A percentile compares a stretch with the other conserved stretches of the same genome.
phyloP scores from a whole-genome alignment of 2,888 invertebrate genomes.

The Hydriomena furcata region DNA sequence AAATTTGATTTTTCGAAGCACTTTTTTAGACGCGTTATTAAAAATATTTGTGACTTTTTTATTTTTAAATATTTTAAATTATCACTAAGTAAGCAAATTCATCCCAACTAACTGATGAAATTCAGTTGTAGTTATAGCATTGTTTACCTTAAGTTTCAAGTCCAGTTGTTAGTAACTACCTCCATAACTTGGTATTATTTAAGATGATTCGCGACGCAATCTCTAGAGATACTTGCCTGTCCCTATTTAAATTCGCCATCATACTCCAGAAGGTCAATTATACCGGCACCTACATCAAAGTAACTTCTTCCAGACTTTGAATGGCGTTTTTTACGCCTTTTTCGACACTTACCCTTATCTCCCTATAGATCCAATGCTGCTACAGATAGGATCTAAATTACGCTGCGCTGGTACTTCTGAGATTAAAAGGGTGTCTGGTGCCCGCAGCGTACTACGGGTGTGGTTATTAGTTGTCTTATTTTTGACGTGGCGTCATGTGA shows the following conservation, averaged over 20 bases:
- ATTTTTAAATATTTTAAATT: no score
- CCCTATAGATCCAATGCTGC: conserved; percentile 67
- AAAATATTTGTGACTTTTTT: neutral
- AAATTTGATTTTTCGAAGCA: conserved; percentile 1
- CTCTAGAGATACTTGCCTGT: no score
- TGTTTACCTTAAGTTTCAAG: no score
- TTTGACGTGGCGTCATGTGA: neutral
- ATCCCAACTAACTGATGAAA: no score
- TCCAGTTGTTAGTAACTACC: no score
- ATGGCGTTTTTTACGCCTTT: conserved; percentile 58
- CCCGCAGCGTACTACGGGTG: conserved; percentile 49
- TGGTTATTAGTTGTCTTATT: conserved; percentile 16
- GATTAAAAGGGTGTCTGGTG: conserved; percentile 79
- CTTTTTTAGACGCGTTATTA: neutral
- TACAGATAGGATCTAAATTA: conserved; percentile 77
- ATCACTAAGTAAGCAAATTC: no score
- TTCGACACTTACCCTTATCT: conserved; percentile 64
- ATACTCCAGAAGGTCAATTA: conserved; percentile 17
- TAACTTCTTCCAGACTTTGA: conserved; percentile 54
- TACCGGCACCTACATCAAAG: conserved; percentile 43
- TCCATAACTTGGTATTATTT: no score
- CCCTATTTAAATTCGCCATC: conserved; percentile 4
- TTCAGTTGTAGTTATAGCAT: no score
- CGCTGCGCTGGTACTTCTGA: conserved; percentile 72
- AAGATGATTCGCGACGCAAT: no score